These are phyloP conservation scores for Cephus pygmeus DNA, from an alignment of 2,888 invertebrate genomes.

Conservation along the genomic window DNA sequence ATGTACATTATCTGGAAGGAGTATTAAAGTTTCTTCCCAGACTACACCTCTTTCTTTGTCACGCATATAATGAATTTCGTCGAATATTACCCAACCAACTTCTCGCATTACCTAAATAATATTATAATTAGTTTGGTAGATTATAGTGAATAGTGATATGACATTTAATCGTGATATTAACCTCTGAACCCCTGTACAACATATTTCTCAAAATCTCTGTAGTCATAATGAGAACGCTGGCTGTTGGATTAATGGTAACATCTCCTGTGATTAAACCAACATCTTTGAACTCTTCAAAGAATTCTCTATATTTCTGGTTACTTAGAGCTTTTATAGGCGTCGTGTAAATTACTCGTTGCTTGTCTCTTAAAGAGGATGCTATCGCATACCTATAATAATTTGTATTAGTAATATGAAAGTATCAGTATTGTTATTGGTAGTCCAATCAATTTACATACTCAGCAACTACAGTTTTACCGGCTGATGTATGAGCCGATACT, in stretches of 20 bases:
- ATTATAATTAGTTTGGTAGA: neutral
- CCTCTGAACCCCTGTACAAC: constrained; percentile 98
- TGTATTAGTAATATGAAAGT: neutral
- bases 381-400: constrained; percentile 82
- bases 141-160: neutral
- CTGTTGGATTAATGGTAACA: constrained; percentile 98
- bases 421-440: neutral
- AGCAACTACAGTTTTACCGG: constrained; percentile 99
- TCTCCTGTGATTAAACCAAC: constrained; percentile 99
- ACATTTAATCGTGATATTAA: constrained; percentile 18
- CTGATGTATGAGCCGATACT: constrained; percentile 99
- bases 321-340: constrained; percentile 99
- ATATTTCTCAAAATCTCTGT: constrained; percentile 99
- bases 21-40: constrained; percentile 99
- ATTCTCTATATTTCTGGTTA: constrained; percentile 99
- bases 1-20: constrained; percentile 96
- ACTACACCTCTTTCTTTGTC: constrained; percentile 99
- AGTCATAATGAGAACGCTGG: constrained; percentile 99
- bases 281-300: constrained; percentile 96
- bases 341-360: constrained; percentile 98
- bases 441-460: constrained; percentile 76
- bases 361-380: constrained; percentile 90
- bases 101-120: constrained; percentile 84
- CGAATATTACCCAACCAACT: constrained; percentile 99
- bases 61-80: constrained; percentile 99